phyloP scores from a whole-genome alignment of 1,140 invertebrate species.

The Zaprionus ghesquierei region DNA sequence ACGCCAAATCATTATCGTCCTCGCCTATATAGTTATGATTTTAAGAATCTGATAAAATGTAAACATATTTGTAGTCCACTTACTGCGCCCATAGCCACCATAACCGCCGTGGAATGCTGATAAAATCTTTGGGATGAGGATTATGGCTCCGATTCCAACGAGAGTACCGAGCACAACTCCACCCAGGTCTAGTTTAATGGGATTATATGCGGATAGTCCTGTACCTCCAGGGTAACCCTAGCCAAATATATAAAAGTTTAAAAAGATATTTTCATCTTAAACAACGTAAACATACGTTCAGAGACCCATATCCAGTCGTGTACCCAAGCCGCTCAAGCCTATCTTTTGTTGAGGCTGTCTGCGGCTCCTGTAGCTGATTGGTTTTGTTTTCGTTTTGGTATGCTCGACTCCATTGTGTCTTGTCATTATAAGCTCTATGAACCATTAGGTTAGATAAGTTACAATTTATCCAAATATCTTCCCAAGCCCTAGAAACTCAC shows the following conservation, averaged over 20 bases:
- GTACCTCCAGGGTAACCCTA: constrained; percentile 83
- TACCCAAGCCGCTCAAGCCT: constrained; percentile 76
- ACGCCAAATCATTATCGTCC: constrained; percentile 85
- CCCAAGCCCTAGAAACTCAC: constrained; percentile 31
- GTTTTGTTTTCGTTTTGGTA: constrained; percentile 73
- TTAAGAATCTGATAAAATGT: background rate
- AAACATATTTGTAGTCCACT: constrained; percentile 56
- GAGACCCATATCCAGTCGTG: constrained; percentile 75
- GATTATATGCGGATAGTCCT: constrained; percentile 85
- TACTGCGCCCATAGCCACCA: constrained; percentile 88
- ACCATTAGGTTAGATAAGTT: background rate
- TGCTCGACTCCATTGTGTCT: constrained; percentile 58
- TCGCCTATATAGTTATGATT: constrained; percentile 82
- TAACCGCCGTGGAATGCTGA: constrained; percentile 88
- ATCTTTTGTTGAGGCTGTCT: constrained; percentile 69
- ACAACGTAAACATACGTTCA: constrained; percentile 57
- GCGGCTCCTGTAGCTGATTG: constrained; percentile 50
- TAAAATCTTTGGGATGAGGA: constrained; percentile 90
- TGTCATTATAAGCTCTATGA: constrained; percentile 61
- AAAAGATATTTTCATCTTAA: background rate
- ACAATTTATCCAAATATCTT: background rate
- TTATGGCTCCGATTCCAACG: constrained; percentile 89
- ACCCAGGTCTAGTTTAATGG: constrained; percentile 91
- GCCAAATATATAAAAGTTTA: background rate
- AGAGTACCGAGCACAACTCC: constrained; percentile 91